These are phyloP conservation scores for Pseudolaguvia tuberculata DNA, from an alignment of 2,113 vertebrate species.

Conservation along the genomic window DNA sequence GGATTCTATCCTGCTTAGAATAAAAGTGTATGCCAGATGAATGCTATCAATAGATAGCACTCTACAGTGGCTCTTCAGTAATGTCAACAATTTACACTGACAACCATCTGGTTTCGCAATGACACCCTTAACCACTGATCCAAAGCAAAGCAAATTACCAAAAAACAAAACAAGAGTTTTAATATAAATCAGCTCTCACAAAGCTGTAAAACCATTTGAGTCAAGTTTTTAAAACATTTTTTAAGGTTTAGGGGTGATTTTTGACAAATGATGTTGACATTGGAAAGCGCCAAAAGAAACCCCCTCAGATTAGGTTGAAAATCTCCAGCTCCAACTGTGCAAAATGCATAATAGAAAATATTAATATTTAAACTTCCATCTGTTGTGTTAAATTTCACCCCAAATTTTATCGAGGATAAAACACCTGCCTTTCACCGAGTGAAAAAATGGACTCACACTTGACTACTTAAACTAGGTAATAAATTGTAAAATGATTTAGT, in stretches of 20 bases:
- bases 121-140: background rate
- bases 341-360: too few species aligned
- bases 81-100: constrained; percentile 1
- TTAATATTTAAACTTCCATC: too few species aligned
- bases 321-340: too few species aligned
- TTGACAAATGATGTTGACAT: too few species aligned
- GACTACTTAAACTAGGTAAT: too few species aligned
- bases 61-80: background rate
- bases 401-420: too few species aligned
- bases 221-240: background rate
- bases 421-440: too few species aligned
- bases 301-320: too few species aligned
- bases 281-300: too few species aligned
- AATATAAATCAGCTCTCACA: background rate
- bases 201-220: background rate
- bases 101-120: background rate
- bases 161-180: background rate
- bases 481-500: too few species aligned
- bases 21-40: background rate
- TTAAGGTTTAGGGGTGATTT: background rate
- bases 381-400: too few species aligned
- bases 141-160: background rate
- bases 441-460: too few species aligned
- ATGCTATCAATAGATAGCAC: background rate
- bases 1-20: background rate